Evolutionary conservation across 2,113 vertebrate species (phyloP), one percentile per base, ranked within the genome.

Genomic region (Tichodroma muraria): DNA sequence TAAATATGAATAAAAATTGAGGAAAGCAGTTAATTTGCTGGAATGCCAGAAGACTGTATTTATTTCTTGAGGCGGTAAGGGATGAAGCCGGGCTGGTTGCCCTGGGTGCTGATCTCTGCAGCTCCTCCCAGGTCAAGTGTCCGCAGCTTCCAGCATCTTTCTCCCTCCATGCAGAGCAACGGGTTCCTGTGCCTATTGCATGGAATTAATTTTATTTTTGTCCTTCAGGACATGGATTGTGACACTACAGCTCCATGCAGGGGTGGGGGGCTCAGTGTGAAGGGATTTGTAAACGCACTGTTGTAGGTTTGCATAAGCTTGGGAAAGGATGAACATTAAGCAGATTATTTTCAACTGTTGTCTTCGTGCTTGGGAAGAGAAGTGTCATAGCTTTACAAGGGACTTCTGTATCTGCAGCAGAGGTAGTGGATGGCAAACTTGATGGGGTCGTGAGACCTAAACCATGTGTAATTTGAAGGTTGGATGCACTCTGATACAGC

Each of bases 141-240:
- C 49, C 35, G 35, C 33, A 45, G 38, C 35, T 82, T 82, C 38
- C 49, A 71, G 35, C 30, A 10, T 52, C 24, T 83, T 49, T 47
- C 28, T 79, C 2, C 11, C 18, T 11, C 20, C 28, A 25, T 19
- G 50, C 40, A 45, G 38, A 73, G 7, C 19, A 40, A 24, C 0
- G 0, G 19, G 7, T 17, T 65, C 10, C 15, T 60, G 33, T 56
- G 31, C 30, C 63, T 30, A 7, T 44, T 10, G 4, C 11, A 3
- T 28, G 47, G 61, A 40, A 49, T 85, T 68, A 3, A 8, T 82
- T 70, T 31, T 1, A 27, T 24, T 85, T 72, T 53, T 68, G 25
- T 49, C 63, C 49, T 65, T 77, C 59, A 35, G 63, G 59, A 65
- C 24, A 1, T 30, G 37, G n/a, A 37, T 5, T 57, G 30, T 53